Evolutionary conservation across 2,113 vertebrate species (phyloP).

Genomic region (Fregata magnificens): DNA sequence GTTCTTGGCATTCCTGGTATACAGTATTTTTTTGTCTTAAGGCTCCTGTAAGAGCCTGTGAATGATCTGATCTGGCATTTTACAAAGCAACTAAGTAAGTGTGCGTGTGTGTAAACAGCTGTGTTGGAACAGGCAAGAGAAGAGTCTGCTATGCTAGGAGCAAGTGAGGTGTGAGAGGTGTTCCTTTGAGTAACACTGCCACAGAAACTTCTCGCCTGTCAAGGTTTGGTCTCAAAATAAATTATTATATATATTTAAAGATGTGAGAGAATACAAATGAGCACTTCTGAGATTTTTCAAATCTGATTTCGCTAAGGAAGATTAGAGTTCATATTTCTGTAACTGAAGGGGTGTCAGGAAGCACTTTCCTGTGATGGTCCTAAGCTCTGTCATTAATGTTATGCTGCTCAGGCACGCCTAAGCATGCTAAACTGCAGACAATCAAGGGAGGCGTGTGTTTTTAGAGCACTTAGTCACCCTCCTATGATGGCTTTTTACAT

Average conservation of each 20-base stretch:
- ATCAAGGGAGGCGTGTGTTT: neutral
- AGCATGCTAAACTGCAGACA: neutral
- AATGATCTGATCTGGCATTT: accelerated
- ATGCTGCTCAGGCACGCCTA: neutral
- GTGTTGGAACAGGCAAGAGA: neutral
- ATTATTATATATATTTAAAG: neutral
- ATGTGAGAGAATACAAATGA: neutral
- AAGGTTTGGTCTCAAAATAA: neutral
- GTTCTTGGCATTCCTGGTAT: neutral
- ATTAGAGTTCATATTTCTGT: neutral
- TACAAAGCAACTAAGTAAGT: neutral
- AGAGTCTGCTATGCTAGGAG: neutral
- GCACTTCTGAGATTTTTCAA: neutral
- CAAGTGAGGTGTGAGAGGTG: neutral
- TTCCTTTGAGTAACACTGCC: neutral
- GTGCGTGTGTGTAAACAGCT: neutral
- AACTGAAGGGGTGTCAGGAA: neutral
- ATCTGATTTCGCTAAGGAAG: neutral
- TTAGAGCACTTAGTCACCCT: neutral
- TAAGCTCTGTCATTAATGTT: neutral
- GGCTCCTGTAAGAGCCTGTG: neutral
- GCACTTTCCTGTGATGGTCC: neutral
- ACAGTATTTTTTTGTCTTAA: neutral
- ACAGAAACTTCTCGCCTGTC: neutral
- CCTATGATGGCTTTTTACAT: neutral